Conservation (phyloP, 2,888 invertebrate species). For the Cryptocheilus praepositus region DNA sequence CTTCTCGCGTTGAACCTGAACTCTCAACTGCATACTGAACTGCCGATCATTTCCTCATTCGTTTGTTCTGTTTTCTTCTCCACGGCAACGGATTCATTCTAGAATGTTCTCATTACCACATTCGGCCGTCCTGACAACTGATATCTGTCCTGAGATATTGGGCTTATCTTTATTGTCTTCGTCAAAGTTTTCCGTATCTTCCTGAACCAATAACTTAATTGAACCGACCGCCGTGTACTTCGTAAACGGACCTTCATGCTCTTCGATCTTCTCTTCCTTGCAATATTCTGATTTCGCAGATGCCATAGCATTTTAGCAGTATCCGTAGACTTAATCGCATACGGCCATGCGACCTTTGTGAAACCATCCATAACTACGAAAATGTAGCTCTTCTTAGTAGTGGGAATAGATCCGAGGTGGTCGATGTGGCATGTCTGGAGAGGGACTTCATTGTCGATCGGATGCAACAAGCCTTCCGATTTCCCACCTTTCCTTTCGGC, state of each 20-base stretch:
- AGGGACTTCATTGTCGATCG: slow-evolving; percentile 55
- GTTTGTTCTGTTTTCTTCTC: too few relatives aligned
- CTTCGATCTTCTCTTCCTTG: slow-evolving; percentile 60
- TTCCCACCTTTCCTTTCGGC: slow-evolving; percentile 52
- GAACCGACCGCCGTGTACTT: slow-evolving; percentile 12
- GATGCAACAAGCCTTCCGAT: slow-evolving; percentile 54
- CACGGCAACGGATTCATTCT: too few relatives aligned
- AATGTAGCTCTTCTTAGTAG: slow-evolving; percentile 58
- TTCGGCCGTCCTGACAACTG: too few relatives aligned
- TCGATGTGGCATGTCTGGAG: slow-evolving; percentile 62
- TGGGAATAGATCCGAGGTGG: slow-evolving; percentile 59
- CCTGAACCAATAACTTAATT: too few relatives aligned
- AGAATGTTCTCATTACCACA: too few relatives aligned
- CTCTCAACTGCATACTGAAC: too few relatives aligned
- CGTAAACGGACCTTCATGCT: too few relatives aligned
- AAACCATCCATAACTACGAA: slow-evolving; percentile 59
- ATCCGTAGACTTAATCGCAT: slow-evolving; percentile 54
- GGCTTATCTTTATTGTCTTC: too few relatives aligned
- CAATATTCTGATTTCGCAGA: slow-evolving; percentile 59
- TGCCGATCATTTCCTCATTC: too few relatives aligned
- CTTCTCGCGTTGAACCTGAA: too few relatives aligned
- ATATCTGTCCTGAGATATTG: too few relatives aligned
- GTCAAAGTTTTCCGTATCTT: too few relatives aligned
- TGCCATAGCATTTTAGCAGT: slow-evolving; percentile 49
- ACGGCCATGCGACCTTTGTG: slow-evolving; percentile 61